Evolutionary conservation across 2,113 vertebrate genomes (phyloP).

Genomic region (Ageneiosus marmoratus): DNA sequence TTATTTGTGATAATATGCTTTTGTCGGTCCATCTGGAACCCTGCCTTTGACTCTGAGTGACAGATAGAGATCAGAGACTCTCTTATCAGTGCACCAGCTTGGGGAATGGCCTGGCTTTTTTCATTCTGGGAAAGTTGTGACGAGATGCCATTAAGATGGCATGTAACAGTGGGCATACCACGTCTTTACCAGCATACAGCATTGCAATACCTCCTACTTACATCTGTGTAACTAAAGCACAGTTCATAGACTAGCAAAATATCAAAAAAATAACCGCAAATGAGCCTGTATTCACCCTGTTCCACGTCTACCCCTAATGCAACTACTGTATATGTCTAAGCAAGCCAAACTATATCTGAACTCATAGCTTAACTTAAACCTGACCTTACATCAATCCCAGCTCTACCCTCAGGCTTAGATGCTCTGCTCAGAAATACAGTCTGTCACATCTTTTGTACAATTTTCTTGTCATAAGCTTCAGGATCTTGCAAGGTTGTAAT

Average conservation of each 20-base stretch:
- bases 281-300: neutral
- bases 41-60: constrained; percentile 67
- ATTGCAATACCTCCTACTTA: neutral
- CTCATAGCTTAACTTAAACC: neutral
- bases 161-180: constrained; percentile 48
- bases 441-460: neutral
- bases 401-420: neutral
- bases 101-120: constrained; percentile 46
- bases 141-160: constrained; percentile 56
- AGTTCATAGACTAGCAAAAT: neutral
- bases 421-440: neutral
- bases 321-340: neutral
- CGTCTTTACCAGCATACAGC: constrained; percentile 37
- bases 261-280: neutral
- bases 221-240: neutral
- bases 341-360: neutral
- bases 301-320: neutral
- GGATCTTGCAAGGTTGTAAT: neutral
- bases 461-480: neutral
- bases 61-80: constrained; percentile 73
- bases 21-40: constrained; percentile 38
- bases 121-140: constrained; percentile 39
- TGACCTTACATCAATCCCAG: neutral
- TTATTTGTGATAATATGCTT: constrained; percentile 45
- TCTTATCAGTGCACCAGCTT: constrained; percentile 65